Base-by-base conservation (phyloP, 2,797 vertebrate species). In the Clarias fuscus region DNA sequence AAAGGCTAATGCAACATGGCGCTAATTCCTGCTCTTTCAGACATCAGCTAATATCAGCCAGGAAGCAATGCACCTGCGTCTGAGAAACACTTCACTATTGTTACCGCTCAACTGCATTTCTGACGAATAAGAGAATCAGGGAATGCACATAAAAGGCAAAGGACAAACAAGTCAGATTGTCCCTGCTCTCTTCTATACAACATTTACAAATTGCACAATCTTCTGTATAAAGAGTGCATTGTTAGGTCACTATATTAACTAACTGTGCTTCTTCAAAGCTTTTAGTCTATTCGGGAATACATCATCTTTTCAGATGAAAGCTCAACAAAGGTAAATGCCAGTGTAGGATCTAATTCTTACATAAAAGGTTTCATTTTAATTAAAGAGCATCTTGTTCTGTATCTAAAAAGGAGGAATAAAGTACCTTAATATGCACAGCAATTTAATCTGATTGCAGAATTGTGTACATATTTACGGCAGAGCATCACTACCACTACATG, bases 11-110 rank as follows among this genome's bases (percentile, higher is more conserved):
- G 97, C 96, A 98, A 98, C 98, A 97, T 94, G 94, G 95, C 95
- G 95, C 97, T 98, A 98, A 99, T 97, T 97, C 97, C 96, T 95
- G 94, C 96, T 94, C 95, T 97, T 98, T 98, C 97, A 99, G 95
- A 95, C 96, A 97, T 93, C 95, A 96, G 96, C 97, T 97, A 97
- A 96, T 95, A 95, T 96, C 96, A 96, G 97, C 98, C 97, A 96
- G 97, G 97, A 97, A 97, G 97, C 97, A 96, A 98, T 97, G 98
- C 98, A 99, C 98, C 98, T 99, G 98, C 98, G 97, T 97, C 96
- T 97, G 96, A 98, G 98, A 97, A 96, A 97, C 97, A 97, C 97
- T 98, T 97, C 96, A 96, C 95, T 93, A 96, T 96, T 95, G 96
- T 97, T 91, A 95, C 95, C 93, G 94, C 95, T 96, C 95, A 95